Base-by-base conservation (phyloP, 2,113 vertebrate genomes). In the Microcebus jonahi region DNA sequence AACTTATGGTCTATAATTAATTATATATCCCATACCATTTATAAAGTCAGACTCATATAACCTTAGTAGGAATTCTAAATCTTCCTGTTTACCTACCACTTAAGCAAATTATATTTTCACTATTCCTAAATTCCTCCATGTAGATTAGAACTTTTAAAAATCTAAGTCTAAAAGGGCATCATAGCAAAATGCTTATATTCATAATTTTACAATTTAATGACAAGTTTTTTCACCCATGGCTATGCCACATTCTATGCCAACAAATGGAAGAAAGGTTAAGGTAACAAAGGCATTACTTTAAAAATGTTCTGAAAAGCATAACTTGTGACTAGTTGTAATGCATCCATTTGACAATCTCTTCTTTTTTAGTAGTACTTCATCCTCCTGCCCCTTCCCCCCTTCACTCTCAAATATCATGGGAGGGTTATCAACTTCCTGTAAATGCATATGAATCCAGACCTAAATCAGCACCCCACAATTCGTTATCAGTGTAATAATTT, bases 201-300 rank as follows among this genome's bases (percentile, higher is more conserved):
- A 18, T 67, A 68, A 11, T 67, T 82, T 77, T 45, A 95, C 6
- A 45, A 34, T 88, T 93, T 63, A 81, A 80, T 23, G 27, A 61
- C 75, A 73, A 88, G 29, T 4, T 94, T 92, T 90, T 88, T 45
- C 63, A 83, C 29, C 53, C 84, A 86, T 3, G 12, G 25, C 39
- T 34, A 77, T 80, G 76, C 71, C 93, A 86, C 25, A 91, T 42
- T 94, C 77, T 91, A 86, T n/a, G 86, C 48, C 53, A 85, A 92
- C 68, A 93, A 90, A 96, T 11, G 6, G 13, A 81, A 70, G 68
- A 18, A 29, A 55, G 42, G 57, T 94, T 96, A n/a, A 57, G 29
- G 36, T 61, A 20, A 88, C 50, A 95, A 91, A 94, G 79, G 71
- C 73, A 96, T 86, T 94, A 55, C 76, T 81, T 98, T 39, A 75